These are phyloP conservation scores for Archips xylosteana DNA, from an alignment of 2,888 invertebrate genomes.

Conservation along the genomic window DNA sequence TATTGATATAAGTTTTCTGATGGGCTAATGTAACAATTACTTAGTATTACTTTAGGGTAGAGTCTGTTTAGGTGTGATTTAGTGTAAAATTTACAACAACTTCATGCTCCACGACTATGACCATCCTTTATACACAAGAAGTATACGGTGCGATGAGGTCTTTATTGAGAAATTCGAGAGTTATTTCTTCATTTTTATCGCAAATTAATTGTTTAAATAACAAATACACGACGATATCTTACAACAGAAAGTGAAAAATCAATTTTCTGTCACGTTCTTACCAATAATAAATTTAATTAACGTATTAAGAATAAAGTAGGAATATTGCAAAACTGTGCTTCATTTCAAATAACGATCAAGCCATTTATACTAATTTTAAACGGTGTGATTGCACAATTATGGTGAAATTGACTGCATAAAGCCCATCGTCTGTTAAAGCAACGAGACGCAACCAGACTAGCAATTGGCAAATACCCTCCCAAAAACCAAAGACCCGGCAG, in stretches of 20 bases:
- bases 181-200: background rate
- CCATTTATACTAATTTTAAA: too few relatives aligned
- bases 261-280: background rate
- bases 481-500: too few relatives aligned
- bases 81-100: conserved; percentile 22
- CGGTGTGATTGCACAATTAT: too few relatives aligned
- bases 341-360: too few relatives aligned
- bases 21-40: background rate
- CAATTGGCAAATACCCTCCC: too few relatives aligned
- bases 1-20: background rate
- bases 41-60: background rate
- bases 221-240: background rate
- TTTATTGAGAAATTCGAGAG: conserved; percentile 33
- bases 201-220: background rate
- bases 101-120: conserved; percentile 30
- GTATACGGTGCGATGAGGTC: conserved; percentile 24
- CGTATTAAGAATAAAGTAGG: too few relatives aligned
- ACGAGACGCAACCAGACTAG: too few relatives aligned
- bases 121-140: conserved; percentile 13
- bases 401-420: too few relatives aligned
- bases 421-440: too few relatives aligned
- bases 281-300: too few relatives aligned
- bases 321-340: too few relatives aligned
- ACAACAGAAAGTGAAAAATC: background rate
- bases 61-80: conserved; percentile 10